These are phyloP conservation scores for Meloidogyne hapla DNA, from an alignment of 1,140 invertebrate genomes.

Conservation along the genomic window DNA sequence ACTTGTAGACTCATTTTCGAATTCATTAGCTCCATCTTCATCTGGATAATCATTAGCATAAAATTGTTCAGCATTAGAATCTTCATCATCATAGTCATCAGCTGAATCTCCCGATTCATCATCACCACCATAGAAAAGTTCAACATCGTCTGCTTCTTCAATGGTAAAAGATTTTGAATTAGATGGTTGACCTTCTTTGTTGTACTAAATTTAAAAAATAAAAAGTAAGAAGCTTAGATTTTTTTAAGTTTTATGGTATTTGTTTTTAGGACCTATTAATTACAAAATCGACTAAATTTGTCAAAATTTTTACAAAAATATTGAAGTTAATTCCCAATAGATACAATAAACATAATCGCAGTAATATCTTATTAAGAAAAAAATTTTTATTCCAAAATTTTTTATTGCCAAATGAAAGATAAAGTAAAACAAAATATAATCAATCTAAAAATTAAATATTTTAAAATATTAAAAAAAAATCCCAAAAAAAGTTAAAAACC, in stretches of 20 bases:
- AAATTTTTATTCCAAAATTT: too few species aligned
- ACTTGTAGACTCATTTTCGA: conserved; percentile 35
- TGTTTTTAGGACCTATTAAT: too few species aligned
- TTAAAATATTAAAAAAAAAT: not conserved
- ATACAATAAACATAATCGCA: too few species aligned
- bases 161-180: not conserved
- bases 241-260: too few species aligned
- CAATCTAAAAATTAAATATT: too few species aligned
- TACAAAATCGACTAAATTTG: too few species aligned
- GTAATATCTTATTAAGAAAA: too few species aligned
- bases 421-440: too few species aligned
- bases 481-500: not conserved
- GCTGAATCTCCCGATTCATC: conserved; percentile 20
- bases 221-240: too few species aligned
- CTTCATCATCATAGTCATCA: conserved; percentile 42
- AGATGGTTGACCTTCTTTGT: not conserved
- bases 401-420: too few species aligned
- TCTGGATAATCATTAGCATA: conserved; percentile 55
- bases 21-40: conserved; percentile 40
- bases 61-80: conserved; percentile 51
- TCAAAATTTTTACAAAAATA: too few species aligned
- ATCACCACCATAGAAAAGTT: conserved; percentile 35
- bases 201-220: not conserved
- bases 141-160: conserved; percentile 31
- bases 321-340: too few species aligned